Evolutionary conservation across 2,888 invertebrate genomes (phyloP).

Genomic region (Carabus problematicus): DNA sequence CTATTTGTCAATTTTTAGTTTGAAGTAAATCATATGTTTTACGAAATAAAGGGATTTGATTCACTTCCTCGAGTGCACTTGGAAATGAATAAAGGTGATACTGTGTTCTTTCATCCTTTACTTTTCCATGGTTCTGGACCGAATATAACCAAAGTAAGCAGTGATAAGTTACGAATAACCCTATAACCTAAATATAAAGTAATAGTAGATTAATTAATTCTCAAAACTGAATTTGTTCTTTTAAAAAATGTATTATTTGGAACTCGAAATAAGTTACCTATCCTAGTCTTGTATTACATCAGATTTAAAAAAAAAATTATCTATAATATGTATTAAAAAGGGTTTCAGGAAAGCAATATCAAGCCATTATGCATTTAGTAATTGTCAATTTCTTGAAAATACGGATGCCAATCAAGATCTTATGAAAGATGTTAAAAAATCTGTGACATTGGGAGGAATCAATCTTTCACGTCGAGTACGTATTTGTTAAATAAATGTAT

Average conservation of each 20-base stretch:
- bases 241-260: no score
- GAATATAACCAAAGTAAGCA: constrained; percentile 70
- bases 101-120: constrained; percentile 87
- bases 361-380: constrained; percentile 75
- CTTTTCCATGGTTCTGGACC: constrained; percentile 86
- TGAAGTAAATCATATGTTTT: constrained; percentile 74
- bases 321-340: constrained; percentile 50
- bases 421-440: constrained; percentile 62
- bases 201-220: no score
- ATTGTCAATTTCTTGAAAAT: constrained; percentile 71
- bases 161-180: constrained; percentile 38
- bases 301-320: no score
- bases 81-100: constrained; percentile 85
- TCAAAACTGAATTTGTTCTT: no score
- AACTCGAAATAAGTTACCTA: no score
- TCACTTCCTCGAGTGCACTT: constrained; percentile 65
- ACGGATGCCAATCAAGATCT: constrained; percentile 67
- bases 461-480: constrained; percentile 54
- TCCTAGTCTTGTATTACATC: no score
- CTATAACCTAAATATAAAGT: no score
- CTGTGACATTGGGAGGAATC: constrained; percentile 47
- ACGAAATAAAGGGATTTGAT: constrained; percentile 65
- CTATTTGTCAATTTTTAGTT: constrained; percentile 50
- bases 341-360: constrained; percentile 74
- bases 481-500: background rate